Evolutionary conservation across 1,140 invertebrate genomes (phyloP), one percentile per base, ranked within the genome.

Genomic region (Pseudomyrmex sp.): DNA sequence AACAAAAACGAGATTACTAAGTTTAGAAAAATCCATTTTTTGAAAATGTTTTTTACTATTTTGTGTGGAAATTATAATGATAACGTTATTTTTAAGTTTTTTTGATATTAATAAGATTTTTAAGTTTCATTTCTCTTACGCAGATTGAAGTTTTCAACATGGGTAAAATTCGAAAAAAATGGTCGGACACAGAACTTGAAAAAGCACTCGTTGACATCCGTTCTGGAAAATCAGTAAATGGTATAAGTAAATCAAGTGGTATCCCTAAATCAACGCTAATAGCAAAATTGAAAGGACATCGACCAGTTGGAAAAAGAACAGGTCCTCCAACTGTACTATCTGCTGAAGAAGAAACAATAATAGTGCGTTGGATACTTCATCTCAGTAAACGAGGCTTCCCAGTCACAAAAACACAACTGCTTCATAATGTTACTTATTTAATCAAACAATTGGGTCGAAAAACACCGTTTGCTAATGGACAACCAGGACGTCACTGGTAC

Each of bases 301-400:
- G 54, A 58, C 69, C 69, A 72, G 58, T 59, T 72, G 54, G 54
- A 72, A 58, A 58, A n/a, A 58, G 5, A 72, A 10, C 54, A 35
- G 54, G 26, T 2, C 50, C 68, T 54, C 68, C 68, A n/a, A 35
- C 68, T 56, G 15, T 70, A 70, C 20, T 56, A 54, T 70, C 50
- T 70, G 2, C 50, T 35, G 50, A 54, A 3, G 23, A 70, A 70
- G 68, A 70, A 4, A 50, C 23, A 70, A 70, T 12, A 35, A 54
- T 70, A 56, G 68, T 56, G n/a, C 76, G 84, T 35, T 93, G 92
- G 92, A 83, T 92, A 44, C 68, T 90, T 72, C 59, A 82, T 18
- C 89, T 92, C 75, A 86, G 83, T 66, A 79, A 91, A 79, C 72
- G 76, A 72, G 91, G 91, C 35, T 91, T 93, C 84, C 92, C 93